Conservation (phyloP, 92 coral and sea anemone species). For the Ricordea florida region DNA sequence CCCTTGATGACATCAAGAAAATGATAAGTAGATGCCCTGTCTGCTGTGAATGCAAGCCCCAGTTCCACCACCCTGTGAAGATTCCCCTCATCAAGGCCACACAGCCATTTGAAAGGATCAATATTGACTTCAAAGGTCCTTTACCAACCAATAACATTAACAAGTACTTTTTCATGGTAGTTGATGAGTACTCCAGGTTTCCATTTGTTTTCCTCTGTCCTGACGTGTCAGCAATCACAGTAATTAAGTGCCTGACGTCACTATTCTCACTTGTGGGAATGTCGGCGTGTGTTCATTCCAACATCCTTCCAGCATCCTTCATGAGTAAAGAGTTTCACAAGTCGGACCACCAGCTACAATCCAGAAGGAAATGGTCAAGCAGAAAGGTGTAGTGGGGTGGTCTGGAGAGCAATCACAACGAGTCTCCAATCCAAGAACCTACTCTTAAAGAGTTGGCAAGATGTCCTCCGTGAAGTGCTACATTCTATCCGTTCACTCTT, state of each 20-base stretch:
- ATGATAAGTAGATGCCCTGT: conserved; percentile 49
- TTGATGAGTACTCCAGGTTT: conserved; percentile 45
- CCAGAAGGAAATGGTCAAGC: conserved; percentile 65
- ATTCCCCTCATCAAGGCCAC: conserved; percentile 41
- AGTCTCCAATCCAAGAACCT: conserved; percentile 64
- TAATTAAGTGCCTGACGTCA: conserved; percentile 36
- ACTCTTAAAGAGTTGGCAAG: conserved; percentile 49
- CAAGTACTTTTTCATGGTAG: conserved; percentile 29
- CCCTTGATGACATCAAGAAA: conserved; percentile 53
- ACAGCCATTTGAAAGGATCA: conserved; percentile 25
- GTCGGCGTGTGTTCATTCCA: conserved; percentile 37
- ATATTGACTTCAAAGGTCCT: conserved; percentile 12
- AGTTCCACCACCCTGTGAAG: conserved; percentile 27
- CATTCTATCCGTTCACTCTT: conserved; percentile 60
- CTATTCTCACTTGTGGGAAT: conserved; percentile 55
- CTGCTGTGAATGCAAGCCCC: conserved; percentile 50
- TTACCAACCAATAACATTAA: conserved; percentile 11
- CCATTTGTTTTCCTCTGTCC: conserved; percentile 44
- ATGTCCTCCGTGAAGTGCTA: conserved; percentile 62
- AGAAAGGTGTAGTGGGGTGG: conserved; percentile 55
- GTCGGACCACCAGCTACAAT: conserved; percentile 56
- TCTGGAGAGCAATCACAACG: conserved; percentile 51
- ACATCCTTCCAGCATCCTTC: conserved; percentile 22
- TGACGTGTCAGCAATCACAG: conserved; percentile 34
- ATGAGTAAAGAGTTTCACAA: conserved; percentile 47